Percentiles rank a stretch among this genome's conserved stretches.
phyloP scores from a whole-genome alignment of 2,797 vertebrate species.

The Paguma larvata region DNA sequence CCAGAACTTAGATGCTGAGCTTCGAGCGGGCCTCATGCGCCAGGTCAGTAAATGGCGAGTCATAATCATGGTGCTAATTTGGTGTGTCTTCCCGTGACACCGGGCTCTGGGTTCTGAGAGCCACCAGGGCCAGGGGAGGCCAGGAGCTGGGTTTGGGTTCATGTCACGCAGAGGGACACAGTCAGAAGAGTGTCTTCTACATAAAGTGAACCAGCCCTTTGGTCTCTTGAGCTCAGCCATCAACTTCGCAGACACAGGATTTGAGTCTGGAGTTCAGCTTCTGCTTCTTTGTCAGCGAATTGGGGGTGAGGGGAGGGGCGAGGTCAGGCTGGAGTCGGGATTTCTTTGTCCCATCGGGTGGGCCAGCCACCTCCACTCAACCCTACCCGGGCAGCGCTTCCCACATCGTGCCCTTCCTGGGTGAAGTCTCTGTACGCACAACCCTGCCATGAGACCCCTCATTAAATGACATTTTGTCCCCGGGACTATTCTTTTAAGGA shows the following conservation, averaged over 20 bases:
- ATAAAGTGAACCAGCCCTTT: background rate
- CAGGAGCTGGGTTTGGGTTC: background rate
- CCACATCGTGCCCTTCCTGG: background rate
- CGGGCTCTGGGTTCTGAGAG: background rate
- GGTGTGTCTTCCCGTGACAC: accelerated
- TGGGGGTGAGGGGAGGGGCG: background rate
- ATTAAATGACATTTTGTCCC: background rate
- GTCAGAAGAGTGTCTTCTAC: background rate
- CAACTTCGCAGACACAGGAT: accelerated
- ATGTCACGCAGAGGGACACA: background rate
- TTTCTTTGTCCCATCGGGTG: background rate
- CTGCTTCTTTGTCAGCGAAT: background rate
- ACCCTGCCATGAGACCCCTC: background rate
- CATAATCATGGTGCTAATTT: background rate
- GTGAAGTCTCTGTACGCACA: background rate
- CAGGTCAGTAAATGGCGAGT: background rate
- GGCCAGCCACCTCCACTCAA: background rate
- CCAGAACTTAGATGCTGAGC: background rate
- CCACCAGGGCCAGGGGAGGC: background rate
- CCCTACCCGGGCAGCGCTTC: background rate
- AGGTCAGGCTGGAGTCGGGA: background rate
- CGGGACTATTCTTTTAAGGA: background rate
- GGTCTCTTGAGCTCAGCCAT: background rate
- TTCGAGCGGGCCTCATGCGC: accelerated
- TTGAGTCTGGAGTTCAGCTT: too few species aligned